A percentile compares a stretch with the other conserved stretches of the same genome.
Conservation (phyloP, 2,888 invertebrate genomes). For the Nemoura dubitans region DNA sequence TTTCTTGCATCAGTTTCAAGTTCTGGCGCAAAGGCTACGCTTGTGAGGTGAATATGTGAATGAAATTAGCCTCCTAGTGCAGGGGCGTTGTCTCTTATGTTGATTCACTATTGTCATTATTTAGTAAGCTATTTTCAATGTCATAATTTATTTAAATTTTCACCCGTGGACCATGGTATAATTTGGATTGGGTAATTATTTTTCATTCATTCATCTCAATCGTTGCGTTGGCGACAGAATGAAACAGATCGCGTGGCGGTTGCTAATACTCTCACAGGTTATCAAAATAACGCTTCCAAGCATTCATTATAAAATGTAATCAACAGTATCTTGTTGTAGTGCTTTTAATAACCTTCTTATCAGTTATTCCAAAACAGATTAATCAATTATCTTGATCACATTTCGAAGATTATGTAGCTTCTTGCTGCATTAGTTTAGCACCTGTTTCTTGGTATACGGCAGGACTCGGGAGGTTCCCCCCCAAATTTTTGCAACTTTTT, state of each 20-base stretch:
- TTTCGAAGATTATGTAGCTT: too few species aligned
- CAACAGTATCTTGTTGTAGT: too few species aligned
- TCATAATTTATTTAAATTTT: slow-evolving; percentile 7
- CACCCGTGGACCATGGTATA: neutral
- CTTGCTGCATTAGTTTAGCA: too few species aligned
- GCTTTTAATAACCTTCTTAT: too few species aligned
- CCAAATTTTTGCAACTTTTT: too few species aligned
- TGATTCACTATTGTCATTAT: neutral
- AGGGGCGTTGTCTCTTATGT: neutral
- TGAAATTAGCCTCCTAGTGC: neutral
- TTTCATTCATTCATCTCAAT: slow-evolving; percentile 7
- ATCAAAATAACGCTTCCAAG: too few species aligned
- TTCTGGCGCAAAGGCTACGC: neutral
- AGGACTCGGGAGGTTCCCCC: too few species aligned
- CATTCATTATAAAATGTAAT: too few species aligned
- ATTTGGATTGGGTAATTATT: slow-evolving; percentile 12
- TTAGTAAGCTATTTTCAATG: slow-evolving; percentile 12
- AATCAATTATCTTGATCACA: too few species aligned
- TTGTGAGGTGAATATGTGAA: neutral
- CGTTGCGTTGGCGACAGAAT: neutral
- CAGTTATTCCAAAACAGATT: too few species aligned
- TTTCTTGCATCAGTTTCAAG: neutral
- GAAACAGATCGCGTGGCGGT: neutral
- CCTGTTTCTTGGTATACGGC: too few species aligned
- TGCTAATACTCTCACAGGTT: too few species aligned